A percentile compares a stretch with the other conserved stretches of the same genome.
Conservation (phyloP, 2,888 invertebrate genomes). For the Lymantria monacha region DNA sequence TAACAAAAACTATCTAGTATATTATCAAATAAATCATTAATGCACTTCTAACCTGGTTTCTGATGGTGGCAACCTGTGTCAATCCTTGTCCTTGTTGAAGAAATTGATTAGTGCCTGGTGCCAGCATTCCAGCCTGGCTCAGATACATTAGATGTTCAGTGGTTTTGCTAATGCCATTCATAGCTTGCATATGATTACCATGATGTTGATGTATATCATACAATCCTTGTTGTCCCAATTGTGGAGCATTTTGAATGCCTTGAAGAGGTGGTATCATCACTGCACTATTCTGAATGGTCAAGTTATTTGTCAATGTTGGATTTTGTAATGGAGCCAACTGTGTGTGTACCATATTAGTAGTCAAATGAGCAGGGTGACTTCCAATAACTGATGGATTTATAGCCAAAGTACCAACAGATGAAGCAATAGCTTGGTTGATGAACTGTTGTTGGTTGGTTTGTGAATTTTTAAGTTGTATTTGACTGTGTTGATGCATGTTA, state of each 20-base stretch:
- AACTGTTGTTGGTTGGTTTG: conserved; percentile 80
- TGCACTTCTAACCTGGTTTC: conserved; percentile 67
- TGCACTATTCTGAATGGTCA: conserved; percentile 71
- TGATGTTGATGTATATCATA: conserved; percentile 78
- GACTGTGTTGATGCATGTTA: conserved; percentile 82
- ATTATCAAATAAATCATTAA: neutral
- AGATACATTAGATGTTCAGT: conserved; percentile 78
- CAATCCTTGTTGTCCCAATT: conserved; percentile 76
- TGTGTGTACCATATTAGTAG: conserved; percentile 79
- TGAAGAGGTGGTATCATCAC: conserved; percentile 77
- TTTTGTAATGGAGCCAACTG: conserved; percentile 79
- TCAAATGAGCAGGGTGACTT: conserved; percentile 71
- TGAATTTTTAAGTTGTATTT: conserved; percentile 71
- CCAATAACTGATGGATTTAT: conserved; percentile 76
- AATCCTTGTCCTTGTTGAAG: conserved; percentile 84
- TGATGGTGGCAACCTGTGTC: conserved; percentile 73
- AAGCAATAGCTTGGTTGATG: conserved; percentile 73
- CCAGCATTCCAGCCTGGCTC: conserved; percentile 79
- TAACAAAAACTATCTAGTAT: no score
- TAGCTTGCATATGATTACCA: conserved; percentile 73
- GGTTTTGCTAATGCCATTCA: conserved; percentile 77
- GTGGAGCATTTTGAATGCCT: conserved; percentile 77
- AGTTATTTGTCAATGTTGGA: conserved; percentile 69
- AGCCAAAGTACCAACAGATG: conserved; percentile 73
- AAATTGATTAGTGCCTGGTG: conserved; percentile 83